Base-by-base conservation (phyloP, 2,797 vertebrate genomes). In the Hozukius guyotensis region DNA sequence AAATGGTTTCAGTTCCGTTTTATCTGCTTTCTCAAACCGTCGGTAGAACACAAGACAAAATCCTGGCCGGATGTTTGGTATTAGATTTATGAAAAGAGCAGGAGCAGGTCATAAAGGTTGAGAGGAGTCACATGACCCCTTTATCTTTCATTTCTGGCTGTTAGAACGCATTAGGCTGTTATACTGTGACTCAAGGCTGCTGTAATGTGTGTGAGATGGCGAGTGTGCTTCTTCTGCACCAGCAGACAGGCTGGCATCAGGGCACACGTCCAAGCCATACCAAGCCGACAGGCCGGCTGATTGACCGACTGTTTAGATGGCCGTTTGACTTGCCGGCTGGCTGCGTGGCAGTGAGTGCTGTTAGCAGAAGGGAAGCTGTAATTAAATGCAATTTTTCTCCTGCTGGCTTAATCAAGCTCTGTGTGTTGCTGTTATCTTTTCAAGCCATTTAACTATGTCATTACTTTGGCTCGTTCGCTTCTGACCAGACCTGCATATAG, bases 311-410 rank as follows among this genome's bases (percentile, higher is more conserved):
- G 87, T 82, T 87, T 87, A 81, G 85, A 85, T 77, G 87, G 80
- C 81, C 49, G 59, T 85, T 92, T 91, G 84, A 86, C 83, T 91
- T 70, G 70, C 90, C 42, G 87, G 82, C 89, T 88, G 90, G 83
- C 83, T 77, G 82, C 70, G 13, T 75, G 85, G 82, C 81, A 76
- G 72, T 34, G 84, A 85, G 75, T 42, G 78, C 77, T 75, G 83
- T 87, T 84, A 90, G 82, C 88, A 89, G 88, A 87, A 88, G 88
- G 86, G 84, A 87, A 77, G 78, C 76, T 84, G 84, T 92, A 93
- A 94, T 94, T 94, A 91, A 89, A 88, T 71, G 14, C 49, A 75
- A 81, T 79, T 81, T 79, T 91, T 72, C 72, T 88, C 83, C 77
- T 84, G 71, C 71, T 84, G 86, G 78, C 72, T 87, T 89, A 88